Evolutionary conservation across 2,888 invertebrate species (phyloP).

Genomic region (Cryptophagus acutangulus): DNA sequence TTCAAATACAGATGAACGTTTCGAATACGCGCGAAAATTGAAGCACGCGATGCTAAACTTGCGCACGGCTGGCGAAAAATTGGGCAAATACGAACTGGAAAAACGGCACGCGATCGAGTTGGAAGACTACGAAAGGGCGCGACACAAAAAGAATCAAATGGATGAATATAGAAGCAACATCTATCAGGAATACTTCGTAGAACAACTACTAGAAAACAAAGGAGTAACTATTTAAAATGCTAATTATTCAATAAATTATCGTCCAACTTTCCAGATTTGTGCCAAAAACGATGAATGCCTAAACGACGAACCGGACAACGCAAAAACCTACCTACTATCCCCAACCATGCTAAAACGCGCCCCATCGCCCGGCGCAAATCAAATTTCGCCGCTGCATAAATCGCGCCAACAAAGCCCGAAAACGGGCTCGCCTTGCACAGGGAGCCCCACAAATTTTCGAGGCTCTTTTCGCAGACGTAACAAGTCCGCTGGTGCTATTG

Average conservation of each 20-base stretch:
- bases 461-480: slow-evolving; percentile 58
- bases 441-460: slow-evolving; percentile 51
- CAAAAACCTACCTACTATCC: slow-evolving; percentile 40
- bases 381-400: slow-evolving; percentile 51
- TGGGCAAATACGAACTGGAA: slow-evolving; percentile 86
- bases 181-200: slow-evolving; percentile 68
- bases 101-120: slow-evolving; percentile 87
- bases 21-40: slow-evolving; percentile 87
- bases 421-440: slow-evolving; percentile 42
- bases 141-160: slow-evolving; percentile 83
- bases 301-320: slow-evolving; percentile 49
- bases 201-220: slow-evolving; percentile 71
- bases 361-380: slow-evolving; percentile 49
- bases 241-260: slow-evolving; percentile 1
- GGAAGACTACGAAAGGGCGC: slow-evolving; percentile 89
- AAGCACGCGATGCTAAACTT: slow-evolving; percentile 82
- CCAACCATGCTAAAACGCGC: slow-evolving; percentile 44
- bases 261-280: slow-evolving; percentile 47
- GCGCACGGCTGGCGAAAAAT: slow-evolving; percentile 78
- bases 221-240: slow-evolving; percentile 59
- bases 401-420: slow-evolving; percentile 50
- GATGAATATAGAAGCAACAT: slow-evolving; percentile 75
- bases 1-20: slow-evolving; percentile 82
- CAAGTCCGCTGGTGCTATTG: slow-evolving; percentile 60
- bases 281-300: slow-evolving; percentile 59